Conservation (phyloP, 2,113 vertebrate genomes). For the Megaleporinus macrocephalus region DNA sequence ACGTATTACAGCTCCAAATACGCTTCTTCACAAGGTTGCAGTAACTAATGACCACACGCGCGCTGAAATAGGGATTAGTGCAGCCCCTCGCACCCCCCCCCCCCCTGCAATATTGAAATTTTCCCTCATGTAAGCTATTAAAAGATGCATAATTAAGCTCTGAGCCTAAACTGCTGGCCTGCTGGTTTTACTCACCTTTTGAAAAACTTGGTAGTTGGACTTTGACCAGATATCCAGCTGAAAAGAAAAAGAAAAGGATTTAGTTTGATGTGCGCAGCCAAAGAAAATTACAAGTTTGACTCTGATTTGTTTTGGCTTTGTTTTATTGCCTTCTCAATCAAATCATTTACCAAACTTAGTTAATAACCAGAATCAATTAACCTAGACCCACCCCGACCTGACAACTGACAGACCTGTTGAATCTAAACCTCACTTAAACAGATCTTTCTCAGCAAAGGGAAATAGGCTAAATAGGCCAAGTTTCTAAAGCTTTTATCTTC, state of each 20-base stretch:
- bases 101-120: background rate
- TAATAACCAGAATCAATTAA: too few species aligned
- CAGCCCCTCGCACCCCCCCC: background rate
- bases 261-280: too few species aligned
- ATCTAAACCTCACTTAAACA: too few species aligned
- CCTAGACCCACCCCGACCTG: too few species aligned
- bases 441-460: too few species aligned
- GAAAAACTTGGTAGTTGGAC: slow-evolving; percentile 82
- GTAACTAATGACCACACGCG: slow-evolving; percentile 34
- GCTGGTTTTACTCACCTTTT: slow-evolving; percentile 73
- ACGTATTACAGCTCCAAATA: slow-evolving; percentile 10
- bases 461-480: too few species aligned
- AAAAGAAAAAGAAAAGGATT: slow-evolving; percentile 28
- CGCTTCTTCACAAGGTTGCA: slow-evolving; percentile 11
- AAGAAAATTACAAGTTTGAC: too few species aligned
- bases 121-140: slow-evolving; percentile 1
- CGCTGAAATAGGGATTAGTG: slow-evolving; percentile 4
- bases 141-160: slow-evolving; percentile 26
- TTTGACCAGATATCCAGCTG: slow-evolving; percentile 84
- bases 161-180: background rate
- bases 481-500: too few species aligned
- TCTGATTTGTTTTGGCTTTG: too few species aligned
- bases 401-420: too few species aligned
- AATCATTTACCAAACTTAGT: too few species aligned
- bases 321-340: too few species aligned